Evolutionary conservation across 2,113 vertebrate species (phyloP), one percentile per base, ranked within the genome.

Genomic region (Sciurus niger): DNA sequence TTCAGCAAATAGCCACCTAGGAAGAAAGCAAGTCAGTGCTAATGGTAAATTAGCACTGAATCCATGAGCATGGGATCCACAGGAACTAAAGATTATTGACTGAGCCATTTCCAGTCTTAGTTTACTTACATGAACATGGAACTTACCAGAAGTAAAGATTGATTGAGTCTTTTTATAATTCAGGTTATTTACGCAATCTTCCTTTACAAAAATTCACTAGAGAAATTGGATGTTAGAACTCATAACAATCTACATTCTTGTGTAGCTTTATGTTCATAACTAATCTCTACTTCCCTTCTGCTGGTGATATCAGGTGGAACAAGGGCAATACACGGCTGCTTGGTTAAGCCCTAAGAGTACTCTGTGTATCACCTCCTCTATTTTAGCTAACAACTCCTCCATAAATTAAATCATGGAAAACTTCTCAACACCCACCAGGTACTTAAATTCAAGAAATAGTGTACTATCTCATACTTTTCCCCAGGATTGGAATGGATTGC

Each of bases 21-120:
- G 60, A 95, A 93, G 82, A 85, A 88, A 90, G 53, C 77, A 92
- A 92, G 46, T 84, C 84, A 30, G 20, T 68, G 72, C 87, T 80
- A 37, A 37, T 53, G 87, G 34, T 32, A 77, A 93, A 68, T 85
- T 37, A 85, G 18, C n/a, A 10, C 37, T 3, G 3, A 95, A 37
- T 83, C 7, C 13, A 22, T 1, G 24, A 76, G 72, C 55, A 58
- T 5, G 16, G 68, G 76, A 65, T 37, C 79, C 70, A 55, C 34
- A 17, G 77, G 37, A 89, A 89, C 40, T 84, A 32, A 60, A 77
- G 34, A 40, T 24, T 43, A 96, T n/a, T 51, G 80, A 65, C 2
- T 10, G 32, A 91, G 10, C 8, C 8, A 48, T 89, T 82, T 88
- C 48, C 2, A 60, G 67, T 37, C 18, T 25, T 80, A 32, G 32